Percentiles rank a stretch among this genome's conserved stretches.
These are phyloP conservation scores for Paragorgia papillata DNA, from an alignment of 92 coral and sea anemone genomes.

Conservation along the genomic window DNA sequence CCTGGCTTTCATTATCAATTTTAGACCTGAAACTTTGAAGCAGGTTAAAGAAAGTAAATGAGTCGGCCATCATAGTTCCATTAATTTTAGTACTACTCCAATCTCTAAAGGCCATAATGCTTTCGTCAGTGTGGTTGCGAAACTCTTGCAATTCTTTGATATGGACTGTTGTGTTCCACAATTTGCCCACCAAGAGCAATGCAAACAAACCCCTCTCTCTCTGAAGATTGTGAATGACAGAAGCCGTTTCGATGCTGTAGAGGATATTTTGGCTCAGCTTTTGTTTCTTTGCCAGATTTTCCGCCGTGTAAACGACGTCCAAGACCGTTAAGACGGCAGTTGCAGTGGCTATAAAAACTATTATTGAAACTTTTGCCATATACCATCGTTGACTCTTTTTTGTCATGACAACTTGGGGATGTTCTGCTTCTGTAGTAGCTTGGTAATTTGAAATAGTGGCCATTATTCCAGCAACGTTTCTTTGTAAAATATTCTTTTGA, in stretches of 20 bases:
- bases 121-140: slow-evolving; percentile 7
- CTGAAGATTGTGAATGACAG: slow-evolving; percentile 25
- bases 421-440: slow-evolving; percentile 8
- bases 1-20: slow-evolving; percentile 45
- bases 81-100: not conserved
- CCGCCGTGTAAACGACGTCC: slow-evolving; percentile 15
- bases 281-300: not conserved
- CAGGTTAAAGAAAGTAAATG: slow-evolving; percentile 45
- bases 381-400: slow-evolving; percentile 4
- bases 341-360: not conserved
- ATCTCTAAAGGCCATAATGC: not conserved
- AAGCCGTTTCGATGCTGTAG: slow-evolving; percentile 20
- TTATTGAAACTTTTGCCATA: slow-evolving; percentile 4
- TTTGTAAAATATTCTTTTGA: too few species aligned
- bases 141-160: not conserved
- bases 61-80: slow-evolving; percentile 34
- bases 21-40: slow-evolving; percentile 52
- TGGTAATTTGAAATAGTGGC: not conserved
- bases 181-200: not conserved
- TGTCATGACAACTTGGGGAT: not conserved
- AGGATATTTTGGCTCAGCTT: not conserved
- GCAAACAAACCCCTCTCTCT: slow-evolving; percentile 16
- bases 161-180: not conserved
- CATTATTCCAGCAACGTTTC: too few species aligned
- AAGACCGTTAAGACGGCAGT: not conserved